These are phyloP conservation scores for Brachymystax lenok DNA, from an alignment of 2,797 vertebrate genomes.

Conservation along the genomic window DNA sequence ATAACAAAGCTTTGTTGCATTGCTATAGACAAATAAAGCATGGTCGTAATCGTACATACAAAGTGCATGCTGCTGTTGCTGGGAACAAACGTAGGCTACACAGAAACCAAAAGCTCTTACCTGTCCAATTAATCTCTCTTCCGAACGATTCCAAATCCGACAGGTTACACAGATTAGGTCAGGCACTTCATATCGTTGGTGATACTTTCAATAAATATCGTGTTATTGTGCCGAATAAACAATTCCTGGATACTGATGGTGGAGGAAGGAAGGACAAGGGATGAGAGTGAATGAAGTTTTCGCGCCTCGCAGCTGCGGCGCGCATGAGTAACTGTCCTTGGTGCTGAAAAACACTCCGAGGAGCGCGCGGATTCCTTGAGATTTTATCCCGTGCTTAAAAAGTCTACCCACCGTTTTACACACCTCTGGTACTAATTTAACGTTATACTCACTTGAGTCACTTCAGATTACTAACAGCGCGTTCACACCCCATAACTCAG, in stretches of 20 bases:
- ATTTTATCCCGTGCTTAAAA: constrained; percentile 31
- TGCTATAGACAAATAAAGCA: neutral
- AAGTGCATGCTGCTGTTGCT: neutral
- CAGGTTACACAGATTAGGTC: constrained; percentile 24
- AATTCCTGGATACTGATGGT: constrained; percentile 2
- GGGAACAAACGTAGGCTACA: neutral
- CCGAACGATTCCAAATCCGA: constrained; percentile 44
- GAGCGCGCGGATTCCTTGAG: constrained; percentile 51
- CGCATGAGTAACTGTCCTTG: constrained; percentile 69
- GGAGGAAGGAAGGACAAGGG: neutral
- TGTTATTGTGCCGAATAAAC: neutral
- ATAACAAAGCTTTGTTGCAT: neutral
- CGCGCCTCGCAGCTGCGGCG: constrained; percentile 40
- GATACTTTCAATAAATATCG: constrained; percentile 7
- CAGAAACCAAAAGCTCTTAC: constrained; percentile 56
- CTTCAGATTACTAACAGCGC: neutral
- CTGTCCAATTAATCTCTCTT: constrained; percentile 53
- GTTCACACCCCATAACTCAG: neutral
- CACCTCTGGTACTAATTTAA: neutral
- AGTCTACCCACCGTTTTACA: constrained; percentile 32
- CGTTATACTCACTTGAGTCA: constrained; percentile 23
- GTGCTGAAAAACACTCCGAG: constrained; percentile 60
- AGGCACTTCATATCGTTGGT: constrained; percentile 49
- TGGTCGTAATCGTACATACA: neutral
- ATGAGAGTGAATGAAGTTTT: constrained; percentile 54